Evolutionary conservation across 2,888 invertebrate genomes (phyloP), one percentile per base, ranked within the genome.

Genomic region (Exocentrus adspersus): DNA sequence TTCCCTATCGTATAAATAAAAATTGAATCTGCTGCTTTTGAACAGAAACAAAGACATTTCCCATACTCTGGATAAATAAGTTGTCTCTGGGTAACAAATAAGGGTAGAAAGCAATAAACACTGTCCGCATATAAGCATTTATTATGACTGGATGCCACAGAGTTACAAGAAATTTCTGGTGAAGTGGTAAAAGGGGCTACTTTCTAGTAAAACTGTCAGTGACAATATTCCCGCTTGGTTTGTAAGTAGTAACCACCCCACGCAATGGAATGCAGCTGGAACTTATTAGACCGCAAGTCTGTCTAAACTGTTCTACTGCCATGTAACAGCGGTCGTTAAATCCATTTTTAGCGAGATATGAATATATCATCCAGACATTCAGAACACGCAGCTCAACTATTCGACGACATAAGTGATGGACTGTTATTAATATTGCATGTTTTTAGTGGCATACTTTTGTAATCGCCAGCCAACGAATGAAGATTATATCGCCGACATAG

Each of bases 281-380:
- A 64, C 56, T 64, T 64, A 64, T 64, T 64, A 64, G 64, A 64
- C 64, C 64, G 57, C 64, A 61, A 61, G 64, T 60, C 64, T 61
- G 64, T 64, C 64, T 60, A 51, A 56, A 50, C 50, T 50, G 60
- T 37, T 60, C 32, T 17, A 43, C 48, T 24, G 21, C 37, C 45
- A 56, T 53, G 53, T 28, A 61, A 16, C 51, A 51, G 10, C 30
- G 50, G 50, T 24, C 51, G 14, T 24, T 59, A 50, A 43, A 51
- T 46, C 12, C 46, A 57, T 57, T 57, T 57, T 57, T 57, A 46
- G 56, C 12, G 45, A 20, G 17, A 57, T 32, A 57, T 57, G 46
- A 57, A 57, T 57, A 56, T 30, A 32, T 32, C 46, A 42, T 6
- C 46, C 46, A 32, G 56, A 46, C 30, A 57, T 57, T 30, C 46